A percentile compares a stretch with the other conserved stretches of the same genome.
These are phyloP conservation scores for Drosophila bocki DNA, from an alignment of 1,140 invertebrate species.

Conservation along the genomic window DNA sequence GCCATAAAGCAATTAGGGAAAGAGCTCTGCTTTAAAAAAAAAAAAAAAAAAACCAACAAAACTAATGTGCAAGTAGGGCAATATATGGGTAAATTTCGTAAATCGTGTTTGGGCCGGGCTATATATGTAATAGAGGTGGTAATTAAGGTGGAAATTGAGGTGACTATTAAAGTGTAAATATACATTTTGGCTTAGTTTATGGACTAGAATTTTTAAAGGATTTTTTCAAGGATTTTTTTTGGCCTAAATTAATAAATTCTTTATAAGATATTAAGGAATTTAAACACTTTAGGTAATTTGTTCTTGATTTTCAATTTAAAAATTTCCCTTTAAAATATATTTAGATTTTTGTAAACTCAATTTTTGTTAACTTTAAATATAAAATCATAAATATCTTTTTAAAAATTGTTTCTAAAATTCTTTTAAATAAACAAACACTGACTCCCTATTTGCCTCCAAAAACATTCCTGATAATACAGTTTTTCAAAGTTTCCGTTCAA, in stretches of 20 bases:
- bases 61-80: conserved; percentile 6
- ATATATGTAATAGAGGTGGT: neutral
- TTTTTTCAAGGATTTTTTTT: neutral
- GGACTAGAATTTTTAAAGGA: neutral
- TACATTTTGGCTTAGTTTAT: neutral
- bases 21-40: conserved; percentile 6
- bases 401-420: neutral
- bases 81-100: conserved; percentile 12
- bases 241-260: neutral
- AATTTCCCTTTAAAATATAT: neutral
- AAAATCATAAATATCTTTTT: neutral
- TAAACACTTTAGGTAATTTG: too few species aligned
- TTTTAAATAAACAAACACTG: neutral
- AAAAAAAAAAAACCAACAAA: neutral
- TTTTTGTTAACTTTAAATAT: fast-evolving
- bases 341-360: neutral
- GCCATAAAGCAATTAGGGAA: conserved; percentile 53
- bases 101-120: neutral
- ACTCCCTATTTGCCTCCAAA: neutral
- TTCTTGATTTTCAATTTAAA: neutral
- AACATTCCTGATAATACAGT: conserved; percentile 11
- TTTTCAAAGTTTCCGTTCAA: conserved; percentile 1
- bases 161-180: neutral
- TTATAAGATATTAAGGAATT: too few species aligned
- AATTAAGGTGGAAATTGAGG: neutral